These are phyloP conservation scores for Isotomurus palustris DNA, from an alignment of 2,888 invertebrate genomes.

Conservation along the genomic window DNA sequence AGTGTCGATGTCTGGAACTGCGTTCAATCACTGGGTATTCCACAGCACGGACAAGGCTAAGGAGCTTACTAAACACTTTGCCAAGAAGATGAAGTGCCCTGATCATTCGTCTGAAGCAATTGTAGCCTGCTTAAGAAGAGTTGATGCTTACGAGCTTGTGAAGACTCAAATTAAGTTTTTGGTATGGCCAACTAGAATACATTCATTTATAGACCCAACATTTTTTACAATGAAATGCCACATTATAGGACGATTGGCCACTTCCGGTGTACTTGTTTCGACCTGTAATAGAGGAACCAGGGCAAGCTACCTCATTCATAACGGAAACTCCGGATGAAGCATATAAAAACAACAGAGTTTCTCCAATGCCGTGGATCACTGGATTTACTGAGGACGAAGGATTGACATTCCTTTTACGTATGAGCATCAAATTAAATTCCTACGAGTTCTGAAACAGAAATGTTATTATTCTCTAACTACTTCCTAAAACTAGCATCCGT, in stretches of 20 bases:
- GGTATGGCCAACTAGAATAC: slow-evolving; percentile 11
- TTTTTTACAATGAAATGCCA: background rate
- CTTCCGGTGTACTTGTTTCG: slow-evolving; percentile 24
- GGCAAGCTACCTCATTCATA: slow-evolving; percentile 27
- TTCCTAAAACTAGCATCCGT: slow-evolving; percentile 31
- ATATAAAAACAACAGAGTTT: slow-evolving; percentile 30
- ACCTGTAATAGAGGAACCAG: slow-evolving; percentile 25
- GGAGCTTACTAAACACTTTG: slow-evolving; percentile 27
- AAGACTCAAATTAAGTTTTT: slow-evolving; percentile 27
- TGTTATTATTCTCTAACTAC: slow-evolving; percentile 6
- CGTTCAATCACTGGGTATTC: slow-evolving; percentile 36
- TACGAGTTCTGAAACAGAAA: background rate
- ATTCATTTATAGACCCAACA: background rate
- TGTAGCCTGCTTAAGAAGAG: slow-evolving; percentile 22
- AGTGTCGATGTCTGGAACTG: slow-evolving; percentile 37
- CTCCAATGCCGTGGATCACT: slow-evolving; percentile 32
- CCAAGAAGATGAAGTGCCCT: slow-evolving; percentile 30
- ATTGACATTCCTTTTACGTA: slow-evolving; percentile 31
- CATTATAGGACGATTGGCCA: slow-evolving; percentile 26
- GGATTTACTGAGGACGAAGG: slow-evolving; percentile 34
- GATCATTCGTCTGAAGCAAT: slow-evolving; percentile 16
- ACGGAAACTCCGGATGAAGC: slow-evolving; percentile 37
- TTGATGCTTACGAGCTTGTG: slow-evolving; percentile 21
- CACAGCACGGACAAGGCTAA: slow-evolving; percentile 19
- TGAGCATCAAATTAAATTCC: background rate